These are phyloP conservation scores for Tuta absoluta DNA, from an alignment of 2,888 invertebrate species.

Conservation along the genomic window DNA sequence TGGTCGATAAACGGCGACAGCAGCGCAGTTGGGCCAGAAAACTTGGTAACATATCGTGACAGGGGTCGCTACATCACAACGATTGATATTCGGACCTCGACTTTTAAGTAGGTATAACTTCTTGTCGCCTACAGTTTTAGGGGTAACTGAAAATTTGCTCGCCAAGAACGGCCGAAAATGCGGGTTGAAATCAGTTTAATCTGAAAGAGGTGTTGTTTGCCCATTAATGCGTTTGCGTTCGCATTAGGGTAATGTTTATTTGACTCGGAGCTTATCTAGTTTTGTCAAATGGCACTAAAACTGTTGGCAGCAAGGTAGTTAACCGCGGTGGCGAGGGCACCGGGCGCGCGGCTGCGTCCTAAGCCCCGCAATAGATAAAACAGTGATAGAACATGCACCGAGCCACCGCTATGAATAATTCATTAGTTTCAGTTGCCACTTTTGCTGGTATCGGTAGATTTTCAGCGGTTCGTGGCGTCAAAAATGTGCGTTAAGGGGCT, in stretches of 20 bases:
- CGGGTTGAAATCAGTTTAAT: slow-evolving; percentile 32
- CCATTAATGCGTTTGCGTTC: slow-evolving; percentile 64
- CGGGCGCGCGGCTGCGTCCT: slow-evolving; percentile 52
- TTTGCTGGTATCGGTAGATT: slow-evolving; percentile 81
- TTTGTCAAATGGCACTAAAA: slow-evolving; percentile 75
- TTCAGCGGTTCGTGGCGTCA: slow-evolving; percentile 77
- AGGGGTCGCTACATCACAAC: slow-evolving; percentile 30
- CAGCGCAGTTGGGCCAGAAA: slow-evolving; percentile 30
- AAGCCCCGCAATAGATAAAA: slow-evolving; percentile 81
- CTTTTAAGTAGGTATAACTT: slow-evolving; percentile 24
- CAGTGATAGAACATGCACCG: slow-evolving; percentile 83
- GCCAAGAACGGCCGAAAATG: slow-evolving; percentile 6
- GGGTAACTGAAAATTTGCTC: slow-evolving; percentile 19
- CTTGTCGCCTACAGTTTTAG: slow-evolving; percentile 25
- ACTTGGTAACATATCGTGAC: slow-evolving; percentile 30
- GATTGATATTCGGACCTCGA: slow-evolving; percentile 29
- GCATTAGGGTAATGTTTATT: slow-evolving; percentile 74
- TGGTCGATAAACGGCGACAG: slow-evolving; percentile 26
- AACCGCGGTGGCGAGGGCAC: slow-evolving; percentile 70
- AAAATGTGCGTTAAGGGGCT: slow-evolving; percentile 75
- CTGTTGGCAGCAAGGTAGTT: slow-evolving; percentile 76
- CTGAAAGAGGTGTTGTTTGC: slow-evolving; percentile 47
- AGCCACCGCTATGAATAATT: slow-evolving; percentile 80
- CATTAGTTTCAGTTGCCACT: slow-evolving; percentile 82
- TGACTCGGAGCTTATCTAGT: slow-evolving; percentile 72